A percentile compares a stretch with the other conserved stretches of the same genome.
phyloP scores from a whole-genome alignment of 2,113 vertebrate species.

The Macrotis lagotis region DNA sequence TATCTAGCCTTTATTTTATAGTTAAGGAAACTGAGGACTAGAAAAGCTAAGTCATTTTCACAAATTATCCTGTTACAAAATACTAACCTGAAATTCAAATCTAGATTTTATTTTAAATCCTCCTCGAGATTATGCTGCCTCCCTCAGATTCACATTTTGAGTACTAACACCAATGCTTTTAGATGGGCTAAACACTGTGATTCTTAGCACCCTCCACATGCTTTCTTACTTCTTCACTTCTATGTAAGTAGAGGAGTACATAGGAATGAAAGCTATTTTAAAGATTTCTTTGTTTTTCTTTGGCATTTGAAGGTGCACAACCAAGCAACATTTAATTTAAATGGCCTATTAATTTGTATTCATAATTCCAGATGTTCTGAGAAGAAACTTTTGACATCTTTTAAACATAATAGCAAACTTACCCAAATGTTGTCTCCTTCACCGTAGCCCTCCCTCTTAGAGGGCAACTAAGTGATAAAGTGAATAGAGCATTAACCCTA shows the following conservation, averaged over 20 bases:
- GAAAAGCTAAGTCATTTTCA: background rate
- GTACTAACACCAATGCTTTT: background rate
- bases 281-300: background rate
- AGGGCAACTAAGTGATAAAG: no score
- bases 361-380: background rate
- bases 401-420: background rate
- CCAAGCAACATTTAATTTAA: background rate
- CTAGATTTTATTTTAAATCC: background rate
- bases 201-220: background rate
- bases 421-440: constrained; percentile 12
- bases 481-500: no score
- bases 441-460: background rate
- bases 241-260: background rate
- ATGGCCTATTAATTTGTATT: background rate
- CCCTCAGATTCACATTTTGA: background rate
- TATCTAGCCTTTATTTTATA: background rate
- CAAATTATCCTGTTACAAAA: background rate
- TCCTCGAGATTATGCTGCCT: background rate
- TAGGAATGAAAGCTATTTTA: background rate
- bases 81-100: background rate
- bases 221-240: background rate
- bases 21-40: background rate
- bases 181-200: background rate
- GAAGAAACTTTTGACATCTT: background rate
- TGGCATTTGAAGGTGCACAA: background rate